Percentiles rank a stretch among this genome's conserved stretches.
phyloP scores from a whole-genome alignment of 1,140 invertebrate species.

The Agraylea sexmaculata region DNA sequence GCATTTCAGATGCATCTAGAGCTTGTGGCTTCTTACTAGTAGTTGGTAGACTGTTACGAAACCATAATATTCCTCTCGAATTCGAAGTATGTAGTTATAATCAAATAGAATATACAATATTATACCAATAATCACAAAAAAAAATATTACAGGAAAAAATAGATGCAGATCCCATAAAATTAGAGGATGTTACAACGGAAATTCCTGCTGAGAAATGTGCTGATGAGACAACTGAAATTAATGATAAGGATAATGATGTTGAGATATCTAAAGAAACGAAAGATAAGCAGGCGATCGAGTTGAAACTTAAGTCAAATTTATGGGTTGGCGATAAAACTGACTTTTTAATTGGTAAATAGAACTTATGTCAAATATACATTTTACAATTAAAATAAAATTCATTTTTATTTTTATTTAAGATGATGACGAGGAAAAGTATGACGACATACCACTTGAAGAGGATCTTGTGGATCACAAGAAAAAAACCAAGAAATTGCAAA shows the following conservation, averaged over 20 bases:
- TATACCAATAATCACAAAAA: too few relatives aligned
- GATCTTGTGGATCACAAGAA: conserved; percentile 30
- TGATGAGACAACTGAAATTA: conserved; percentile 2
- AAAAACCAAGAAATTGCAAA: conserved; percentile 21
- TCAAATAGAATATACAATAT: too few relatives aligned
- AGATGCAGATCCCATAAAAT: neutral
- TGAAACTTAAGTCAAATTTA: conserved; percentile 12
- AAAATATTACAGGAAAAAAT: neutral
- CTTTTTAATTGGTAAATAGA: conserved; percentile 30
- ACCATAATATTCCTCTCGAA: conserved; percentile 8
- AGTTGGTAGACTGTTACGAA: conserved; percentile 12
- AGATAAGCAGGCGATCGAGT: conserved; percentile 6
- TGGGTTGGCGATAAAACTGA: conserved; percentile 33
- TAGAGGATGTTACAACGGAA: neutral
- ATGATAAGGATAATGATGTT: neutral
- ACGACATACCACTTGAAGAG: conserved; percentile 38
- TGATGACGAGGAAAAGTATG: conserved; percentile 42
- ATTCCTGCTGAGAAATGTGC: neutral
- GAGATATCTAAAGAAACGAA: conserved; percentile 1
- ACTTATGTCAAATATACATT: neutral
- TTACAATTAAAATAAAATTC: neutral
- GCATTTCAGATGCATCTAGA: conserved; percentile 12
- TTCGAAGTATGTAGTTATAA: neutral
- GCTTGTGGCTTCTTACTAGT: conserved; percentile 15
- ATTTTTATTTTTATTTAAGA: conserved; percentile 25